A percentile compares a stretch with the other conserved stretches of the same genome.
Conservation (phyloP, 2,797 vertebrate species). For the Tauraco hartlaubi region DNA sequence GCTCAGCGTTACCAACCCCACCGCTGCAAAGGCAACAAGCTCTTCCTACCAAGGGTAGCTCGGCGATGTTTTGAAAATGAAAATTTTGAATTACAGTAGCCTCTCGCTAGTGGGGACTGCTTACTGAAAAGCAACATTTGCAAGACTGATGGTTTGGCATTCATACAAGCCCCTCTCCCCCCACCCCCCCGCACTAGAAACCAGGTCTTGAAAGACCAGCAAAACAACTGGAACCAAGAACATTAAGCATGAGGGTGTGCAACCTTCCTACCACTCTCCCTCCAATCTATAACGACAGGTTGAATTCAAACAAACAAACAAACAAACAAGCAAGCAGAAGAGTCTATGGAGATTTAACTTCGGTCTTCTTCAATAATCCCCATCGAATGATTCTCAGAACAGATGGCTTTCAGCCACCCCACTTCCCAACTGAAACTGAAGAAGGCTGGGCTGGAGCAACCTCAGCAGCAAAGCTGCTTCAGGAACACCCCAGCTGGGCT, state of each 20-base stretch:
- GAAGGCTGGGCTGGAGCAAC: background rate
- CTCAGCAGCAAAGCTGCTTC: background rate
- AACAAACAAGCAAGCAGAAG: background rate
- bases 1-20: background rate
- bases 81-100: conserved; percentile 36
- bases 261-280: background rate
- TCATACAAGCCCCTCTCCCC: background rate
- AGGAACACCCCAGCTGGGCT: background rate
- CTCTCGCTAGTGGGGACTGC: background rate
- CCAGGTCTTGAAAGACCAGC: conserved; percentile 34
- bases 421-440: rapidly evolving
- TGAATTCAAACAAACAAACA: background rate
- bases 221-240: background rate
- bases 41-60: conserved; percentile 23
- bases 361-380: background rate
- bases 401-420: background rate
- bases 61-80: conserved; percentile 36
- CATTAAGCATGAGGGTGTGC: background rate
- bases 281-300: background rate
- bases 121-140: conserved; percentile 59
- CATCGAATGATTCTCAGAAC: background rate
- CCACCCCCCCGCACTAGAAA: background rate
- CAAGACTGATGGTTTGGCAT: conserved; percentile 1
- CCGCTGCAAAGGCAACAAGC: background rate
- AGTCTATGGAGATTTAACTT: background rate